Evolutionary conservation across 2,888 invertebrate species (phyloP), one percentile per base, ranked within the genome.

Genomic region (Punctoribates punctum): DNA sequence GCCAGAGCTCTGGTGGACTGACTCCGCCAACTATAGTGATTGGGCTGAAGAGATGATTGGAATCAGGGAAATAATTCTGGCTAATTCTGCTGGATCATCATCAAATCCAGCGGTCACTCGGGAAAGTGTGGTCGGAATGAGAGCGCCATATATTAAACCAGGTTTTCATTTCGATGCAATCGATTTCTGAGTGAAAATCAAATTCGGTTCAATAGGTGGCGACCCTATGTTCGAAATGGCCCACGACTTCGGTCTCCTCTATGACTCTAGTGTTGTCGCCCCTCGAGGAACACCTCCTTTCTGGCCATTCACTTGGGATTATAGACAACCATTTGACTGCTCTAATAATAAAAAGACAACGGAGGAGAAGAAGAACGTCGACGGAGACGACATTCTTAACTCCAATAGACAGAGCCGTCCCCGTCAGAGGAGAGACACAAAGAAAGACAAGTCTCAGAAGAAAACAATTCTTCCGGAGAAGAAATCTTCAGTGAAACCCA

Each of bases 31-130:
- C 34, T 80, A 79, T 73, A 78, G 78, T 20, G 78, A 80, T 11
- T 81, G 79, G 77, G 80, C 77, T 15, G 81, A 81, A 77, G 80
- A 81, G 65, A 80, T 81, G 76, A 79, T 79, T 5, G 81, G 81
- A 13, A 78, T 79, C 70, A 38, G 81, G 20, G 80, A 81, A 65
- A 81, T 81, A 34, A 72, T 81, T 0, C 75, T 80, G 54, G 73
- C 77, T 57, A 80, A 80, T 62, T 79, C 79, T 48, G 81, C 78
- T 73, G 77, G 76, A n/a, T 73, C 74, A 1, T 17, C 60, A 20
- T 46, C 74, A 1, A 77, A 72, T 11, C 57, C 73, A 15, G 75
- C 73, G 2, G 62, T 81, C 3, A 80, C 79, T 13, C 67, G 80
- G 1, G 80, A 81, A 9, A 67, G 77, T 15, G 62, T 81, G 13